phyloP scores from a whole-genome alignment of 92 coral and sea anemone genomes.

The Desmophyllum pertusum region DNA sequence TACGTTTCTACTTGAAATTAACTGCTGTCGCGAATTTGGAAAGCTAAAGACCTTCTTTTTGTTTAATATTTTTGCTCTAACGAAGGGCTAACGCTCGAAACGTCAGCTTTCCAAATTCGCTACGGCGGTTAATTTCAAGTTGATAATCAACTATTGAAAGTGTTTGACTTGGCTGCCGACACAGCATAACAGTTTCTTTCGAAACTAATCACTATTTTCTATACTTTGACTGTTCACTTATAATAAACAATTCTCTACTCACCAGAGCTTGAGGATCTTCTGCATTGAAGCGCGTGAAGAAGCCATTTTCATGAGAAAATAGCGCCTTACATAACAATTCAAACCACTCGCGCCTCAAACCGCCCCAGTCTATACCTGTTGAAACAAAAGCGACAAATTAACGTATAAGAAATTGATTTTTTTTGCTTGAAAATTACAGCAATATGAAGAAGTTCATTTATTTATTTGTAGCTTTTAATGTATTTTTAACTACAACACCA shows the following conservation, averaged over 20 bases:
- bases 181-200: no score
- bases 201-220: no score
- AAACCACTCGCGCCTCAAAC: conserved; percentile 90
- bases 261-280: conserved; percentile 97
- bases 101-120: no score
- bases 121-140: no score
- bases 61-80: no score
- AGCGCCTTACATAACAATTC: conserved; percentile 76
- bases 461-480: no score
- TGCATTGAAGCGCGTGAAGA: conserved; percentile 87
- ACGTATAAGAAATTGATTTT: background rate
- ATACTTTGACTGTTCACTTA: background rate
- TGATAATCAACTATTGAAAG: no score
- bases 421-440: background rate
- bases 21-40: no score
- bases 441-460: background rate
- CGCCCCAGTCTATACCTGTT: conserved; percentile 94
- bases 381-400: background rate
- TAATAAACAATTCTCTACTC: background rate
- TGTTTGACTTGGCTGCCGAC: no score
- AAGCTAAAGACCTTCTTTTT: no score
- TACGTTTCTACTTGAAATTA: no score
- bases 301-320: conserved; percentile 82
- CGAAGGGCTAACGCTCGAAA: no score
- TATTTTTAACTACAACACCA: background rate